These are phyloP conservation scores for Capromys pilorides DNA, from an alignment of 2,797 vertebrate species.

Conservation along the genomic window DNA sequence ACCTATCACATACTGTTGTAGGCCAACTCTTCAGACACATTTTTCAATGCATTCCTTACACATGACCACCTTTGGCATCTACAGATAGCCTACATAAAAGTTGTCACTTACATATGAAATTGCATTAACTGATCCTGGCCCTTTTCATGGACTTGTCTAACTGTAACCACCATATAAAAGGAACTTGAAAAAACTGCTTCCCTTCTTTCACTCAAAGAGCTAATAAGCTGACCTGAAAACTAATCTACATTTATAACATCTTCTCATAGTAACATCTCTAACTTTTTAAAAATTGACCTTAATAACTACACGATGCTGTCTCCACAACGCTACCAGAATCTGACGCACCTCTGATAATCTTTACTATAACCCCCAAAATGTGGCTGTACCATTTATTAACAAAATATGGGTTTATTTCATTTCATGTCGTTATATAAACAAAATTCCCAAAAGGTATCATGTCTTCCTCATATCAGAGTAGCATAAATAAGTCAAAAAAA, in stretches of 20 bases:
- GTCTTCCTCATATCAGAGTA: neutral
- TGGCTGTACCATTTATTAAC: neutral
- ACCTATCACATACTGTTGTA: neutral
- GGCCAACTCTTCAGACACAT: neutral
- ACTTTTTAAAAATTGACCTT: neutral
- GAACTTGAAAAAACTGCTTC: neutral
- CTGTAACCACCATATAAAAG: neutral
- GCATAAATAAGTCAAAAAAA: neutral
- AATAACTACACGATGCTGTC: neutral
- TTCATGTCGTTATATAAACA: conserved; percentile 11
- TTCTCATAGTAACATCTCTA: neutral
- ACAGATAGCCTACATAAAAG: neutral
- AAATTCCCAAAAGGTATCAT: conserved; percentile 21
- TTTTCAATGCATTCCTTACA: conserved; percentile 15
- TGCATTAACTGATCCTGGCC: neutral
- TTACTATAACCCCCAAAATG: conserved; percentile 41
- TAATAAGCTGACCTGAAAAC: neutral
- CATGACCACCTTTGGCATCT: neutral
- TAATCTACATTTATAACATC: conserved; percentile 16
- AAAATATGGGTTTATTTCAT: neutral
- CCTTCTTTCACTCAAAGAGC: neutral
- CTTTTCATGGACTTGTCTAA: neutral
- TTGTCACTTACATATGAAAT: neutral
- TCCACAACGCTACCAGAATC: conserved; percentile 46
- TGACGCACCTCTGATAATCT: neutral